Evolutionary conservation across 2,113 vertebrate genomes (phyloP).

Genomic region (Salvator merianae): DNA sequence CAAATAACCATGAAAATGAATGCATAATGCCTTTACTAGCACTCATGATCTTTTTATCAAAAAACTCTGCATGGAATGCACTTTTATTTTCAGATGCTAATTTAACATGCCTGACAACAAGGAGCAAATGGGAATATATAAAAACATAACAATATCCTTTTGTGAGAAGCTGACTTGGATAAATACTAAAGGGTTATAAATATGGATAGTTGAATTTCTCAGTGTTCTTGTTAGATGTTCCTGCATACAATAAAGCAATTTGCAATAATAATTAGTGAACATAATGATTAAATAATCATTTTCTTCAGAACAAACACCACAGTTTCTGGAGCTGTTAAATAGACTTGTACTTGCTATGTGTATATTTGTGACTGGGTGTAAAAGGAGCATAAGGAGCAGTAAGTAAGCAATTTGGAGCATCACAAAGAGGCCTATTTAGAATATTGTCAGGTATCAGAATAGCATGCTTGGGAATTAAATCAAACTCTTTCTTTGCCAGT

Average conservation of each 20-base stretch:
- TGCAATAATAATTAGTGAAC: neutral
- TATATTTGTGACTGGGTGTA: neutral
- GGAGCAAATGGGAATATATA: neutral
- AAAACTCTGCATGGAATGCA: neutral
- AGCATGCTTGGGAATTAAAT: accelerated
- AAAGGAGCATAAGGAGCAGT: neutral
- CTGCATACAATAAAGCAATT: neutral
- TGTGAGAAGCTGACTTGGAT: neutral
- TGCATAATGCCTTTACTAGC: neutral
- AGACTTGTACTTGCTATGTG: accelerated
- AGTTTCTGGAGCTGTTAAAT: accelerated
- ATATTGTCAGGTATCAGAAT: accelerated
- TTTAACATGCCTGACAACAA: neutral
- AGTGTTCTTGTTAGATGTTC: neutral
- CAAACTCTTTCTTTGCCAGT: neutral
- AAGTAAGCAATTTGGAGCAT: neutral
- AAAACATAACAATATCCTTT: accelerated
- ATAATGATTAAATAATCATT: neutral
- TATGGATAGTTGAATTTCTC: neutral
- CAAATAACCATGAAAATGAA: neutral
- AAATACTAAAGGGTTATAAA: neutral
- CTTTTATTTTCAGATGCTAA: constrained; percentile 1
- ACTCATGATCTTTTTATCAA: neutral
- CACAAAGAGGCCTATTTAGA: neutral
- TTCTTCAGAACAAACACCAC: neutral